Evolutionary conservation across 1,140 invertebrate species (phyloP).

Genomic region (Dreissena polymorpha): DNA sequence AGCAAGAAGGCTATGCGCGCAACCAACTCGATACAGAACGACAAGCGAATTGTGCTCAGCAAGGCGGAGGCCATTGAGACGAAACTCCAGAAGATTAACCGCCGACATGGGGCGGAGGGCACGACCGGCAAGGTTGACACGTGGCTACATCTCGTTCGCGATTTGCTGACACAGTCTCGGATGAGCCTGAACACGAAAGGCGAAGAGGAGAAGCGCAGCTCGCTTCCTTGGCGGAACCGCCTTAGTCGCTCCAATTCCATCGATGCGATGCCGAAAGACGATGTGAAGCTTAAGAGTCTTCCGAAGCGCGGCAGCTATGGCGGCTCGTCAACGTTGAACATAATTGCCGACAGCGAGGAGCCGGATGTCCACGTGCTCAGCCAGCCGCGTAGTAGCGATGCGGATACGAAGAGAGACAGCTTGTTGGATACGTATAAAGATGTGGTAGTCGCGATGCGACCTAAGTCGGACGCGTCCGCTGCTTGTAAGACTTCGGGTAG

Average conservation of each 20-base stretch:
- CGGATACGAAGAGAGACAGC: not conserved
- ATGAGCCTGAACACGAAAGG: slow-evolving; percentile 67
- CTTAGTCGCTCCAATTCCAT: slow-evolving; percentile 53
- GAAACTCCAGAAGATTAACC: slow-evolving; percentile 65
- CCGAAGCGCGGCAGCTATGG: slow-evolving; percentile 49
- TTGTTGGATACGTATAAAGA: slow-evolving; percentile 13
- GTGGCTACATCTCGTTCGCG: slow-evolving; percentile 66
- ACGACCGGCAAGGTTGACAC: slow-evolving; percentile 57
- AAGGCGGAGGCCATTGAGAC: slow-evolving; percentile 68
- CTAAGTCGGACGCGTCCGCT: not conserved
- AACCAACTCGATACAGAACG: slow-evolving; percentile 64
- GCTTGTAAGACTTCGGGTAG: no score
- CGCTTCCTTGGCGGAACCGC: slow-evolving; percentile 55
- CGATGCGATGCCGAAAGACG: slow-evolving; percentile 52
- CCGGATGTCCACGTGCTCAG: not conserved
- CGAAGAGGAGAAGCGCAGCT: slow-evolving; percentile 66
- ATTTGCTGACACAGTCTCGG: slow-evolving; percentile 62
- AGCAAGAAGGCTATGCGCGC: slow-evolving; percentile 65
- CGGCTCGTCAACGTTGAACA: slow-evolving; percentile 56
- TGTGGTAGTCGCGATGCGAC: slow-evolving; percentile 9
- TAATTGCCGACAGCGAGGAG: slow-evolving; percentile 59
- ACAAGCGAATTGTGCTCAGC: slow-evolving; percentile 63
- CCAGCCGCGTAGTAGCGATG: no score
- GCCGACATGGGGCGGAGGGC: slow-evolving; percentile 36
- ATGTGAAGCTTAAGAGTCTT: slow-evolving; percentile 49